These are phyloP conservation scores for Apodemus agrarius DNA, from an alignment of 2,797 vertebrate species.

Conservation along the genomic window DNA sequence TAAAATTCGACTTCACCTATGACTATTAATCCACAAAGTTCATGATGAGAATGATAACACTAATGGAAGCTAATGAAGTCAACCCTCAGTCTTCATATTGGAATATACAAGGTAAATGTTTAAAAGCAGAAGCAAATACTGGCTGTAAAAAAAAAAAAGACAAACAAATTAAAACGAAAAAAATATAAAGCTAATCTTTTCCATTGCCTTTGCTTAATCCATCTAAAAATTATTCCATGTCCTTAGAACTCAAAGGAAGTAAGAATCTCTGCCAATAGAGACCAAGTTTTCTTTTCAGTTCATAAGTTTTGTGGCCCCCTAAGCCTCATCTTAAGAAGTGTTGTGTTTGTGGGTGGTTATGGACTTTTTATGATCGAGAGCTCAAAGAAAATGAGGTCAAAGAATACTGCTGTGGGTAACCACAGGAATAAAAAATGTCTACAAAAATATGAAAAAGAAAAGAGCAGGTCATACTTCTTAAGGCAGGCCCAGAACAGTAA, in stretches of 20 bases:
- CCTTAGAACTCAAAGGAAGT: conserved; percentile 11
- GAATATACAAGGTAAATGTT: conserved; percentile 13
- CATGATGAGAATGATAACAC: neutral
- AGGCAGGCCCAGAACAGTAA: conserved; percentile 50
- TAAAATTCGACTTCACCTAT: neutral
- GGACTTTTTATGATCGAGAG: conserved; percentile 27
- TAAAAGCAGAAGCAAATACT: neutral
- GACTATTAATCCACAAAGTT: neutral
- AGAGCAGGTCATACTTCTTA: conserved; percentile 48
- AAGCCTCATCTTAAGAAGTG: conserved; percentile 35
- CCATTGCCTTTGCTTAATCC: conserved; percentile 13
- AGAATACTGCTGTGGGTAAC: conserved; percentile 64
- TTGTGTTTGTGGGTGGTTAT: neutral
- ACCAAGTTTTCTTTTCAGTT: conserved; percentile 48
- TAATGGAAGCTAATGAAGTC: neutral
- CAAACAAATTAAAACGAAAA: neutral
- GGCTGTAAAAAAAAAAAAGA: neutral
- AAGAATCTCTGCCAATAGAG: conserved; percentile 11
- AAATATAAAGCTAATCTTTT: neutral
- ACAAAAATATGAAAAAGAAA: conserved; percentile 61
- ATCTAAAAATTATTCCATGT: neutral
- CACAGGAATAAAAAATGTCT: conserved; percentile 68
- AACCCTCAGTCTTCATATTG: neutral
- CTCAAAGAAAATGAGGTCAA: conserved; percentile 54
- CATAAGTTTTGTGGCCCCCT: neutral